phyloP scores from a whole-genome alignment of 1,140 invertebrate species.

The Pollicipes pollicipes region DNA sequence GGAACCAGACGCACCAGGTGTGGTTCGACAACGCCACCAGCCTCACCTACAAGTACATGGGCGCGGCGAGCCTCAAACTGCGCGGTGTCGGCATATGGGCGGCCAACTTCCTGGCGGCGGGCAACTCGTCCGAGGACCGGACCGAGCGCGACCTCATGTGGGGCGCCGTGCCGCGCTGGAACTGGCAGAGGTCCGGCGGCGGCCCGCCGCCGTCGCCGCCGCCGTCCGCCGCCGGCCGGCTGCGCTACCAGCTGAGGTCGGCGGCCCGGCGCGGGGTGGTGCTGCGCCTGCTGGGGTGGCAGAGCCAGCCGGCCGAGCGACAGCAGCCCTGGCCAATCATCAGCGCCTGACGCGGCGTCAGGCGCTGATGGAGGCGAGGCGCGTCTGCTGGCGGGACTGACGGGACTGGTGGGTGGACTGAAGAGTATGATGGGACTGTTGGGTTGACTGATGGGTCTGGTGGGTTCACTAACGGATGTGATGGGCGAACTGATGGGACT shows the following conservation, averaged over 20 bases:
- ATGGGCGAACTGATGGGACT: no score
- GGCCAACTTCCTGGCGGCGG: slow-evolving; percentile 23
- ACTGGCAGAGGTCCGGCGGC: background rate
- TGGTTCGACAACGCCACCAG: slow-evolving; percentile 21
- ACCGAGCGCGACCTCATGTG: background rate
- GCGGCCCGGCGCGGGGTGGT: background rate
- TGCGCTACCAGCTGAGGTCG: background rate
- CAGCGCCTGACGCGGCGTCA: background rate
- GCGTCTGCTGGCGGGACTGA: no score
- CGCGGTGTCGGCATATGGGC: slow-evolving; percentile 31
- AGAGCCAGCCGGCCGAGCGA: background rate
- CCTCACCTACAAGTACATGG: slow-evolving; percentile 16
- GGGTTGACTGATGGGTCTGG: no score
- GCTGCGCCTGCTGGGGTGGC: background rate
- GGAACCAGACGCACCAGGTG: slow-evolving; percentile 19
- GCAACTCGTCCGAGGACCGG: background rate
- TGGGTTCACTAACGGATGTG: no score
- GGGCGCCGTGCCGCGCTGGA: background rate
- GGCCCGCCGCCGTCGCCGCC: no score
- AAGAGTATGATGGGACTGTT: no score
- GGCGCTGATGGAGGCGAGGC: no score
- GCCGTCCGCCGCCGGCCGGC: no score
- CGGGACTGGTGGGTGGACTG: no score
- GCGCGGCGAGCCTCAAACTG: slow-evolving; percentile 21
- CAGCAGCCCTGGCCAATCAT: background rate